A percentile compares a stretch with the other conserved stretches of the same genome.
Evolutionary conservation across 2,797 vertebrate genomes (phyloP).

Genomic region (Aulostomus chinensis): DNA sequence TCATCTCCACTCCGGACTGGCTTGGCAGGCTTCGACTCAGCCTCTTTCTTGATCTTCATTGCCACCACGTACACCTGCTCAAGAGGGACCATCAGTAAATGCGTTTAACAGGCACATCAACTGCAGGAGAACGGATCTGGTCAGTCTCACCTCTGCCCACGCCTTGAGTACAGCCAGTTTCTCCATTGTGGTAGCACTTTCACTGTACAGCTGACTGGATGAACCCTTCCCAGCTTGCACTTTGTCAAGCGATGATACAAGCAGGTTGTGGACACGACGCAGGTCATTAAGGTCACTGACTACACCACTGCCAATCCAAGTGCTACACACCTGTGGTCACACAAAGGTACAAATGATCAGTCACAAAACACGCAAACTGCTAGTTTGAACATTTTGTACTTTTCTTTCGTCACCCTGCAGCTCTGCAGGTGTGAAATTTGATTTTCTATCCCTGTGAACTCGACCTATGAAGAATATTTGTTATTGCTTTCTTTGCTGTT

Average conservation of each 20-base stretch:
- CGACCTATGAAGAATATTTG: background rate
- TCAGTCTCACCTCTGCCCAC: constrained; percentile 91
- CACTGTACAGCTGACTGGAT: constrained; percentile 93
- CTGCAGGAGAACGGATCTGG: background rate
- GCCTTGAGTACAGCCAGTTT: constrained; percentile 97
- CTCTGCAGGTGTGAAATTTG: too few relatives aligned
- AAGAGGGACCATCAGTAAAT: background rate
- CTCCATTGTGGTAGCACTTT: constrained; percentile 98
- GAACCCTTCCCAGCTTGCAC: constrained; percentile 95
- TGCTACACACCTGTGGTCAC: constrained; percentile 90
- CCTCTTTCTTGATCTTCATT: constrained; percentile 98
- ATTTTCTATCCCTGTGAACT: too few relatives aligned
- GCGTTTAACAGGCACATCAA: background rate
- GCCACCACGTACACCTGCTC: constrained; percentile 94
- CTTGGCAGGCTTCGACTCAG: constrained; percentile 86
- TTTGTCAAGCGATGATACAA: constrained; percentile 98
- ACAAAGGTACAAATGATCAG: background rate
- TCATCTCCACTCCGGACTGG: constrained; percentile 79
- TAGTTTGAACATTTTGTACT: too few relatives aligned
- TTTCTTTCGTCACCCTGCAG: too few relatives aligned
- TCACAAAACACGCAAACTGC: too few relatives aligned
- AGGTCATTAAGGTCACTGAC: constrained; percentile 99
- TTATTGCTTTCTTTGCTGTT: background rate
- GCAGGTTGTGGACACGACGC: constrained; percentile 95
- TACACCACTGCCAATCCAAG: constrained; percentile 98